Conservation (phyloP, 2,113 vertebrate genomes). For the Pyxicephalus adspersus region DNA sequence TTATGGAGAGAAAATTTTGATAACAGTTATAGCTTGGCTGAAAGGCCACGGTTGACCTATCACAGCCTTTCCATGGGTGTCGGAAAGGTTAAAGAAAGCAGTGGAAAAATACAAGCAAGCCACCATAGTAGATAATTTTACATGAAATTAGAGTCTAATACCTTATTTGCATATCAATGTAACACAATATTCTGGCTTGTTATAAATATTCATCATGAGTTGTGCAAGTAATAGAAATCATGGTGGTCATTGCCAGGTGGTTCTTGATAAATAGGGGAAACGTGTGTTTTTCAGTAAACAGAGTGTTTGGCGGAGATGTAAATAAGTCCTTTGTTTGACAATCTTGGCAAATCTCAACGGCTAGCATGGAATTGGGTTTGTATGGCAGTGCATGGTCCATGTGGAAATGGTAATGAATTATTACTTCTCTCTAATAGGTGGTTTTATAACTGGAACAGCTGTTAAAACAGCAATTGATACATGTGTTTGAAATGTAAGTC, state of each 20-base stretch:
- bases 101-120: no score
- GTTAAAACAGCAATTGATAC: slow-evolving; percentile 34
- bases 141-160: no score
- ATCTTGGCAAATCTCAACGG: slow-evolving; percentile 22
- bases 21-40: no score
- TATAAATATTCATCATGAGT: slow-evolving; percentile 8
- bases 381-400: slow-evolving; percentile 11
- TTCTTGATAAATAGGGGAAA: slow-evolving; percentile 28
- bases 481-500: slow-evolving; percentile 12
- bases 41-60: no score
- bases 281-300: slow-evolving; percentile 37
- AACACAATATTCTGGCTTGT: background rate
- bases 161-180: no score
- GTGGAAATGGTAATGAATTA: slow-evolving; percentile 39
- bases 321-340: slow-evolving; percentile 38
- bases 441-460: slow-evolving; percentile 17
- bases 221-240: slow-evolving; percentile 3
- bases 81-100: no score
- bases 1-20: no score
- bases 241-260: slow-evolving; percentile 16
- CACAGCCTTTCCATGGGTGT: no score
- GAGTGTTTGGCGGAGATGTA: slow-evolving; percentile 20
- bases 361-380: slow-evolving; percentile 2
- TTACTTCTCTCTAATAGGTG: slow-evolving; percentile 24
- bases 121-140: no score